These are phyloP conservation scores for Patella pellucida DNA, from an alignment of 2,888 invertebrate species.

Conservation along the genomic window DNA sequence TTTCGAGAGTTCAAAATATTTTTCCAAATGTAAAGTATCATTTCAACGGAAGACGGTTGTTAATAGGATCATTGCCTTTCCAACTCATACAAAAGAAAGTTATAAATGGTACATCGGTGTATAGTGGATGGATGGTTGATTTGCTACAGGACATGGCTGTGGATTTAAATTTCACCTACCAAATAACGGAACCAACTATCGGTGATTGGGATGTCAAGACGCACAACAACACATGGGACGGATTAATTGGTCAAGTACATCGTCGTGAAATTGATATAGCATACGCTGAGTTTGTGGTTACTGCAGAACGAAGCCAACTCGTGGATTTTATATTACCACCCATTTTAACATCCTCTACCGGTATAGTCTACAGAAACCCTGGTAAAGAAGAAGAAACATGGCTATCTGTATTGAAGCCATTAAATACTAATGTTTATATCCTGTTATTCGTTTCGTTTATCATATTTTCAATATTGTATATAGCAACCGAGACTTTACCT, in stretches of 20 bases:
- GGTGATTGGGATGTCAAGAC: constrained; percentile 13
- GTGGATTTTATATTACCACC: constrained; percentile 21
- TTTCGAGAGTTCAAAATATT: no score
- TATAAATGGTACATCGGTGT: no score
- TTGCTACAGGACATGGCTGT: no score
- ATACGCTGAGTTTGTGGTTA: constrained; percentile 13
- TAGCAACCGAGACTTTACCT: constrained; percentile 2
- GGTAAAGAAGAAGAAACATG: constrained; percentile 2
- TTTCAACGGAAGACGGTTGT: background rate
- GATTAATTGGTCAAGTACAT: no score
- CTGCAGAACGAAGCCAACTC: background rate
- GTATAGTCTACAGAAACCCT: constrained; percentile 12
- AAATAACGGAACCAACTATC: no score
- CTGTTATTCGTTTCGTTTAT: background rate
- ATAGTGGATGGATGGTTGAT: no score
- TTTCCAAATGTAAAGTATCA: no score
- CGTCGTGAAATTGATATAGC: constrained; percentile 14
- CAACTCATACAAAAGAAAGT: background rate
- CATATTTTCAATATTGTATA: background rate
- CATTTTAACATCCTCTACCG: background rate
- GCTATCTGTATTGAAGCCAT: background rate
- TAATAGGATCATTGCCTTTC: constrained; percentile 5
- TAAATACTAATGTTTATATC: background rate
- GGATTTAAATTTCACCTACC: no score
- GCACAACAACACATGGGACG: no score